These are phyloP conservation scores for Lepidocyrtoides sp. DNA, from an alignment of 2,888 invertebrate genomes.

Conservation along the genomic window DNA sequence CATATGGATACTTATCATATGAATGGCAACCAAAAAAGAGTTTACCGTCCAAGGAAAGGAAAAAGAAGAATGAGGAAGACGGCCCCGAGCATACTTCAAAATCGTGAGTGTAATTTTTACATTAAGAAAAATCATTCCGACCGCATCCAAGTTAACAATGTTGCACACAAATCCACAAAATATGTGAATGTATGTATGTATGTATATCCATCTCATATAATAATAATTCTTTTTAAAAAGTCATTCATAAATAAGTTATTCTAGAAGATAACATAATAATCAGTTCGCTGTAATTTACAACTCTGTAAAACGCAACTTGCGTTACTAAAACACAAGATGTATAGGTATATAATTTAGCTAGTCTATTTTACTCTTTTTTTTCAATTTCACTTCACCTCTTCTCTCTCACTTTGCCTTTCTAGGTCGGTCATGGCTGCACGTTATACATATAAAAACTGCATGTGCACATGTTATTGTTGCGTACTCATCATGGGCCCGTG, in stretches of 20 bases:
- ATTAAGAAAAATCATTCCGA: slow-evolving; percentile 47
- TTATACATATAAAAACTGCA: slow-evolving; percentile 27
- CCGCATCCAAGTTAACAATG: neutral
- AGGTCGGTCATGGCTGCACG: slow-evolving; percentile 68
- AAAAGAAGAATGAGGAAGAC: slow-evolving; percentile 52
- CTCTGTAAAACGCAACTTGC: slow-evolving; percentile 26
- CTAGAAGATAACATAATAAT: slow-evolving; percentile 11
- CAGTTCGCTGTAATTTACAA: slow-evolving; percentile 48
- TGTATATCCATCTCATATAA: neutral
- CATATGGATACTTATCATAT: slow-evolving; percentile 42
- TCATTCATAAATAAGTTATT: slow-evolving; percentile 40
- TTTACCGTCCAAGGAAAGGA: slow-evolving; percentile 26
- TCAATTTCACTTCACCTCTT: slow-evolving; percentile 65
- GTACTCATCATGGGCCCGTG: neutral
- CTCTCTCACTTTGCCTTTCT: slow-evolving; percentile 66
- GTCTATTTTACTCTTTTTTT: slow-evolving; percentile 41
- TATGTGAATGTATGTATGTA: slow-evolving; percentile 2
- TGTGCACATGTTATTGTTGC: neutral
- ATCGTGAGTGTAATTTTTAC: slow-evolving; percentile 71
- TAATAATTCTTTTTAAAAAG: slow-evolving; percentile 24
- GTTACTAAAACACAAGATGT: slow-evolving; percentile 17
- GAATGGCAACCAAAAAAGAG: slow-evolving; percentile 47
- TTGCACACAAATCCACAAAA: neutral
- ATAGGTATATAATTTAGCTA: neutral
- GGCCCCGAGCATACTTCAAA: slow-evolving; percentile 61